Evolutionary conservation across 64 coral and sea anemone species (phyloP).

Genomic region (Stichodactyla mertensii): DNA sequence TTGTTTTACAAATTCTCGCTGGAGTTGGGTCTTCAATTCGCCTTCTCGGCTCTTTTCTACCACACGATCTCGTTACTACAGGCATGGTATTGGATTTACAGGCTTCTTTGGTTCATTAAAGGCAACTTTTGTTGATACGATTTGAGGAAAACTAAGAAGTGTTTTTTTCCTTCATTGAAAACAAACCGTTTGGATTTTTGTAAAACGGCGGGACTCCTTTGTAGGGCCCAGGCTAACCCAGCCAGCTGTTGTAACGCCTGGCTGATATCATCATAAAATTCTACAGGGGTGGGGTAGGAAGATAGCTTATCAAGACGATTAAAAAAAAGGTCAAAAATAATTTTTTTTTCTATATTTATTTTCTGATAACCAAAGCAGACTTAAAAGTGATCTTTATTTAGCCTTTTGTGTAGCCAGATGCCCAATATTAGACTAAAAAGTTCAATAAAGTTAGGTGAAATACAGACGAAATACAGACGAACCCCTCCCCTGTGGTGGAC

Average conservation of each 20-base stretch:
- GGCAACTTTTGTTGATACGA: background rate
- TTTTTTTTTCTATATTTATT: too few species aligned
- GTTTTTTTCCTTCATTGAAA: background rate
- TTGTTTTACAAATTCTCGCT: background rate
- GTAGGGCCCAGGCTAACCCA: background rate
- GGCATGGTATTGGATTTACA: conserved; percentile 28
- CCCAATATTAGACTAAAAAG: background rate
- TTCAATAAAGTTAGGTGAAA: background rate
- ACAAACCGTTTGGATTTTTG: conserved; percentile 23
- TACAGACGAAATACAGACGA: background rate
- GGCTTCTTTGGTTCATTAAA: background rate
- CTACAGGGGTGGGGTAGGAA: background rate
- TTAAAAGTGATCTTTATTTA: background rate
- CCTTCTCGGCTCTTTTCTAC: conserved; percentile 17
- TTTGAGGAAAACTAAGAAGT: background rate
- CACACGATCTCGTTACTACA: conserved; percentile 45
- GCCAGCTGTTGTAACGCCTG: background rate
- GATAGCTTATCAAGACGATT: background rate
- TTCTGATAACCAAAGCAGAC: too few species aligned
- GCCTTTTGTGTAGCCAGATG: background rate
- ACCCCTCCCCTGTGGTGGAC: background rate
- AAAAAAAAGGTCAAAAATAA: background rate
- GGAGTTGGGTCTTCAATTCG: conserved; percentile 52
- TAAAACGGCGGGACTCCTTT: conserved; percentile 8
- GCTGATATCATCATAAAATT: background rate